Conservation (phyloP, 2,888 invertebrate species). For the Limnephilus marmoratus region DNA sequence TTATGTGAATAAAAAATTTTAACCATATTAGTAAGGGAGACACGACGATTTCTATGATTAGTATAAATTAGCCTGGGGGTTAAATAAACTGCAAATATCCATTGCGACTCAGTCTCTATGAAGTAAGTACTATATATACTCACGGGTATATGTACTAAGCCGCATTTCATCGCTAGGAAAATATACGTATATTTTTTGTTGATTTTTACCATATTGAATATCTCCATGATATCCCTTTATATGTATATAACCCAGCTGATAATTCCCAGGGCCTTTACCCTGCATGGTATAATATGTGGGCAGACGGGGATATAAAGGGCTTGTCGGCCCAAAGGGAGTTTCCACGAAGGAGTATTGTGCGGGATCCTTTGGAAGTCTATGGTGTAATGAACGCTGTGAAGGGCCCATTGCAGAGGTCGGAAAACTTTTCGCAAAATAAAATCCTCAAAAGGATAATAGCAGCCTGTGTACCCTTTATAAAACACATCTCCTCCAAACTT, state of each 20-base stretch:
- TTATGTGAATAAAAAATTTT: too few relatives aligned
- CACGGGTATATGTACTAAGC: background rate
- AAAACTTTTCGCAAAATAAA: background rate
- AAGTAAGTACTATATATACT: too few relatives aligned
- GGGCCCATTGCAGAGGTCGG: background rate
- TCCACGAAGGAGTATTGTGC: slow-evolving; percentile 13
- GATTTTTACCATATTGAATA: background rate
- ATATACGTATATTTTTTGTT: background rate
- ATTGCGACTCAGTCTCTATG: background rate
- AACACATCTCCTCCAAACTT: background rate
- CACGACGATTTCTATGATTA: too few relatives aligned
- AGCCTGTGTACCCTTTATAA: background rate
- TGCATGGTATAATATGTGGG: slow-evolving; percentile 10
- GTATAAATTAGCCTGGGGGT: too few relatives aligned
- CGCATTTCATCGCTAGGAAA: background rate
- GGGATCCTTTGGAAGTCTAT: slow-evolving; percentile 11
- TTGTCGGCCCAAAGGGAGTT: slow-evolving; percentile 13
- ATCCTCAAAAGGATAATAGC: background rate
- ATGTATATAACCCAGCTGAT: background rate
- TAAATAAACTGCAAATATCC: background rate
- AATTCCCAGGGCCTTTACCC: background rate
- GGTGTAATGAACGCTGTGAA: background rate
- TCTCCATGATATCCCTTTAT: background rate
- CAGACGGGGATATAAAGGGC: background rate
- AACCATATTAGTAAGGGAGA: too few relatives aligned